phyloP scores from a whole-genome alignment of 2,113 vertebrate species.

The Acanthisitta chloris region DNA sequence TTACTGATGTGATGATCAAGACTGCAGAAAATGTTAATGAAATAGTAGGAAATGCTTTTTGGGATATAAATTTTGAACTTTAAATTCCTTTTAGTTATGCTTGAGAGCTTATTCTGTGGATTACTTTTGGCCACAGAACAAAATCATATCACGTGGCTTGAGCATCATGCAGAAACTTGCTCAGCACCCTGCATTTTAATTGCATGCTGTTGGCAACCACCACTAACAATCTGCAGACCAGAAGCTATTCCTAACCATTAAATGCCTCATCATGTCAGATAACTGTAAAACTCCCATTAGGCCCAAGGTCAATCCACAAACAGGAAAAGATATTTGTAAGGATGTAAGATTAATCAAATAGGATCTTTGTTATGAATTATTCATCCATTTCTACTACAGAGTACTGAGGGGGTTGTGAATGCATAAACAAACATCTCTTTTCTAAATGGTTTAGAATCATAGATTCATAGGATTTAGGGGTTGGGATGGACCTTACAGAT shows the following conservation, averaged over 20 bases:
- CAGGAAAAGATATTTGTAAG: neutral
- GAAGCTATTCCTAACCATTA: slow-evolving; percentile 16
- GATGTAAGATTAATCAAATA: slow-evolving; percentile 18
- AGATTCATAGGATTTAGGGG: too few relatives aligned
- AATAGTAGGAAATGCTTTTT: neutral
- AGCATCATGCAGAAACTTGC: neutral
- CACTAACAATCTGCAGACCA: neutral
- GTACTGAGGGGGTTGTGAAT: neutral
- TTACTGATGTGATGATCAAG: neutral
- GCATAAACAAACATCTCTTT: neutral
- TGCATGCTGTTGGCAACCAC: neutral
- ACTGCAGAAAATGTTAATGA: neutral
- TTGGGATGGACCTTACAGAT: too few relatives aligned
- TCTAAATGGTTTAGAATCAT: too few relatives aligned
- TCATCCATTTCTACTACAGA: slow-evolving; percentile 19
- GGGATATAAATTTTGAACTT: neutral
- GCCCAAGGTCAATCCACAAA: neutral
- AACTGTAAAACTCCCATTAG: slow-evolving; percentile 10
- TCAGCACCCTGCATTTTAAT: neutral
- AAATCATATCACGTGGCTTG: neutral
- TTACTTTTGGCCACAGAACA: neutral
- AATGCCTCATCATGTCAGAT: neutral
- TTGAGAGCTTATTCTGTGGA: neutral
- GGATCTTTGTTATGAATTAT: slow-evolving; percentile 35
- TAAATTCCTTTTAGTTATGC: neutral